Percentiles rank a stretch among this genome's conserved stretches.
Evolutionary conservation across 2,888 invertebrate species (phyloP).

Genomic region (Imbricaverruca yamaguchii): DNA sequence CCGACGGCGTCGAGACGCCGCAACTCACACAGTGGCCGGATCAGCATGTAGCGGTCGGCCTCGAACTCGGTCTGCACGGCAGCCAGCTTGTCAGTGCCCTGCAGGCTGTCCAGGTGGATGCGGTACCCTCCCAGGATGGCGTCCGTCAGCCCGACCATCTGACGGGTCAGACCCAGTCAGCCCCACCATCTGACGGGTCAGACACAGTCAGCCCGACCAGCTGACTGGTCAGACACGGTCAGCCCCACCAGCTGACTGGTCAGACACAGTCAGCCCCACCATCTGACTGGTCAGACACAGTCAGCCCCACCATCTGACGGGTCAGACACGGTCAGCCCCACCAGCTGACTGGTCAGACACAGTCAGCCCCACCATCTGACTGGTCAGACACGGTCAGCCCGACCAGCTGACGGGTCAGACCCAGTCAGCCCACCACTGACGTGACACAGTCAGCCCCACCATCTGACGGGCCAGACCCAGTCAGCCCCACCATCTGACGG

Average conservation of each 20-base stretch:
- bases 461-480: constrained; percentile 40
- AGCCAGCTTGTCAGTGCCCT: constrained; percentile 25
- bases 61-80: constrained; percentile 38
- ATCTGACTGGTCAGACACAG: constrained; percentile 35
- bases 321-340: constrained; percentile 51
- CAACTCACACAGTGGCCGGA: constrained; percentile 41
- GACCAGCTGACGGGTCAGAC: constrained; percentile 47
- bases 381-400: constrained; percentile 49
- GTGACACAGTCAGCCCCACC: not conserved
- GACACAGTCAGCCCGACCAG: constrained; percentile 52
- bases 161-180: constrained; percentile 49
- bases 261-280: constrained; percentile 38
- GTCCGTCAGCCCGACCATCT: constrained; percentile 61
- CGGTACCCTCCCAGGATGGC: constrained; percentile 63
- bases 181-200: constrained; percentile 49
- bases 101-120: constrained; percentile 48
- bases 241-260: constrained; percentile 52
- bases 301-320: constrained; percentile 56
- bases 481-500: constrained; percentile 53
- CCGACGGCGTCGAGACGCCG: not conserved
- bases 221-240: constrained; percentile 49
- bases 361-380: constrained; percentile 58
- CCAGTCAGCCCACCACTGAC: constrained; percentile 56
- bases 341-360: constrained; percentile 45
- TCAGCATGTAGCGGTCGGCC: constrained; percentile 38